Evolutionary conservation across 2,113 vertebrate genomes (phyloP), one percentile per base, ranked within the genome.

Genomic region (Myiopsitta monachus): DNA sequence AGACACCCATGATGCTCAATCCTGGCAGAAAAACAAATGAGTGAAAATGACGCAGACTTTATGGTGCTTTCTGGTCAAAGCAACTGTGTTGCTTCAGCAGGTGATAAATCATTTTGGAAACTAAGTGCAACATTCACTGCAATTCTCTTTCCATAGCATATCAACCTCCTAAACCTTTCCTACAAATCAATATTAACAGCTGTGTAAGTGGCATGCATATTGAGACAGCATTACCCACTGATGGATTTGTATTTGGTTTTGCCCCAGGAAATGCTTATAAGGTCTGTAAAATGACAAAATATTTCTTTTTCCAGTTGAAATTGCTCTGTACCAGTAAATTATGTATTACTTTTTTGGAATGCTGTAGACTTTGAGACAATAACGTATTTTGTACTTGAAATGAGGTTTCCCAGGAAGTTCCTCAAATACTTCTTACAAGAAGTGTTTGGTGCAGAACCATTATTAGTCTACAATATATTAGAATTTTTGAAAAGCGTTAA

Each of bases 111-210:
- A 76, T 77, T 91, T 78, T 83, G 46, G 81, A 76, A 91, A 78
- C 67, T 66, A 52, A 74, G 68, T 46, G 67, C 67, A 91, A 30
- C 28, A 13, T 91, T 95, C 86, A 39, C 84, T 91, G 66, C 59
- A 41, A 16, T 89, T 95, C 75, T 93, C 64, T 91, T 95, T 91
- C 70, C 57, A 36, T 79, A 84, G 62, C 70, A 30, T 86, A 86
- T 86, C 90, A 95, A 76, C 83, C 88, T 97, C 83, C 94, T 95
- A 96, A 96, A 90, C 94, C 92, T 97, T 83, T 76, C 82, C 87
- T 79, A 87, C 91, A 97, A 97, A 97, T 97, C 97, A 97, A 92
- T 97, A 96, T 96, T 96, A 96, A 96, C 95, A 95, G 95, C 96
- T 92, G 88, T 96, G 27, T 91, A 92, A 94, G 93, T 92, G 96